phyloP scores from a whole-genome alignment of 1,140 invertebrate species.

The Bombus consobrinus region DNA sequence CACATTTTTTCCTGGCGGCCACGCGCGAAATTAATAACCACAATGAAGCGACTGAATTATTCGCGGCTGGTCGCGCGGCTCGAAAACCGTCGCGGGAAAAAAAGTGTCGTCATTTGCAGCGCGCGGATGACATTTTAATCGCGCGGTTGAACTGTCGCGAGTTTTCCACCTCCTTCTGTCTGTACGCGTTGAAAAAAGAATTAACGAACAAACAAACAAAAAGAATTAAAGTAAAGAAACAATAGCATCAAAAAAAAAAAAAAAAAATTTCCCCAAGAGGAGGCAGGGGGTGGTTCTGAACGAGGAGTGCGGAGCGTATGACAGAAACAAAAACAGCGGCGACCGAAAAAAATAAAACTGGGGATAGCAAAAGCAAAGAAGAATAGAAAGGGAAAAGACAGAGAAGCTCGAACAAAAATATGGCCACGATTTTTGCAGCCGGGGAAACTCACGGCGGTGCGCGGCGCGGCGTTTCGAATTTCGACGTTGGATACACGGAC shows the following conservation, averaged over 20 bases:
- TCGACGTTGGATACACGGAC: constrained; percentile 46
- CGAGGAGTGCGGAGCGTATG: neutral
- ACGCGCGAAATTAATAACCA: constrained; percentile 62
- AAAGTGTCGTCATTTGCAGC: constrained; percentile 64
- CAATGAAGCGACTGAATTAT: constrained; percentile 69
- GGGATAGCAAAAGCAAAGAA: neutral
- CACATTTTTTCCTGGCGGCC: constrained; percentile 48
- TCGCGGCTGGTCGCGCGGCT: constrained; percentile 40
- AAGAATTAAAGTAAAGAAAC: neutral
- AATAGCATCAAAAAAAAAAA: neutral
- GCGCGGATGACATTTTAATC: constrained; percentile 69
- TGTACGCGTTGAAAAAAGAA: constrained; percentile 1
- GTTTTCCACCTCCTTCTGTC: neutral
- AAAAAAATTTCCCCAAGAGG: neutral
- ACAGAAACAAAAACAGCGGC: neutral
- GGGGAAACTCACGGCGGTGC: constrained; percentile 42
- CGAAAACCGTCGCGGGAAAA: constrained; percentile 52
- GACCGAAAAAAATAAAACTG: neutral
- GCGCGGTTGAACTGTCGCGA: constrained; percentile 17
- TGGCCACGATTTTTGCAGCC: constrained; percentile 64
- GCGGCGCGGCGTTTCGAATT: constrained; percentile 60
- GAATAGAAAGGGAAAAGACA: neutral
- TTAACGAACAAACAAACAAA: neutral
- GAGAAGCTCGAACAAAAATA: constrained; percentile 62
- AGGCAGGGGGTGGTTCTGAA: neutral